Base-by-base conservation (phyloP, 2,113 vertebrate species). In the Cettia cetti region DNA sequence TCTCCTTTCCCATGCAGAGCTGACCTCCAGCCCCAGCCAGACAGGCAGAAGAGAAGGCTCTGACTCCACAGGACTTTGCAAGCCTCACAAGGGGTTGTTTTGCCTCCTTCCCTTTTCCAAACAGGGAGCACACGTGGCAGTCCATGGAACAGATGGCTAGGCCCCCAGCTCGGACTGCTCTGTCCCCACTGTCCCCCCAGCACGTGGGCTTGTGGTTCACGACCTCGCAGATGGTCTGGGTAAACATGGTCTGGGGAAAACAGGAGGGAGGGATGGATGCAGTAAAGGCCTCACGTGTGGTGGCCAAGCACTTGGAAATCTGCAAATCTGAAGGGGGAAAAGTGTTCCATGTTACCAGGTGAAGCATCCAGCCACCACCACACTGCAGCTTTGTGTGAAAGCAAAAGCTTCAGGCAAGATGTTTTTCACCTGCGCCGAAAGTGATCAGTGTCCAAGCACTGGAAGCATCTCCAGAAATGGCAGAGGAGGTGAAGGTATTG, bases 81-180 rank as follows among this genome's bases (percentile, higher is more conserved):
- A 77, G 33, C 45, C 77, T 77, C 72, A 39, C 2, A 0, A 63
- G 61, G 42, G 33, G 33, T 37, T 63, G 65, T 50, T 95, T 92
- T 75, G 68, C 42, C 47, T 42, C 0, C 0, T 53, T 91, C 47
- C 60, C 44, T 60, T 86, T 63, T 75, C 6, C 75, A 78, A 90
- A 31, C 60, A 82, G 35, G 28, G 52, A 78, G 35, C 69, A 42
- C 74, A 50, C 7, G 4, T 59, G 75, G 74, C 70, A 54, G 42
- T 82, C 59, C 45, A 28, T 2, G 15, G 13, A 66, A 40, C 78
- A 92, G 82, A 66, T 71, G 78, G 69, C 65, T 75, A 78, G 81
- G 47, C 82, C 74, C 4, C 0, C 11, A 1, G 1, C 50, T 89
- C 0, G 0, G 59, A 60, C 52, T 20, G 1, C 35, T 81, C 50